Evolutionary conservation across 2,113 vertebrate genomes (phyloP).

Genomic region (Eretmochelys imbricata): DNA sequence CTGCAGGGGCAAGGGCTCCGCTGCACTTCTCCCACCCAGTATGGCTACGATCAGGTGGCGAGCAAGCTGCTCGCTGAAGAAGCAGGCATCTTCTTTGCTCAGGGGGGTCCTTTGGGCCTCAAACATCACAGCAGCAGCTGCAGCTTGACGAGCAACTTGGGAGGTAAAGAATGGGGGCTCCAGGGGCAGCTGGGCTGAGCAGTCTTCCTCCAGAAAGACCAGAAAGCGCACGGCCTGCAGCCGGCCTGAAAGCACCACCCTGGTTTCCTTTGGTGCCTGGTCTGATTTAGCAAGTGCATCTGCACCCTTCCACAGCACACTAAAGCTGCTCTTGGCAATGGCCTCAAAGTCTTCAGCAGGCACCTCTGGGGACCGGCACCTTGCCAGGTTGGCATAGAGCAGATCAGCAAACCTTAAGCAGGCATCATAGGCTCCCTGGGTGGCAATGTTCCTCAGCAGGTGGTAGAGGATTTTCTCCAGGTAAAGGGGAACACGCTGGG

Average conservation of each 20-base stretch:
- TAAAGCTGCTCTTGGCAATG: slow-evolving; percentile 82
- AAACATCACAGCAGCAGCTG: slow-evolving; percentile 78
- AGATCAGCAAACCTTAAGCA: slow-evolving; percentile 70
- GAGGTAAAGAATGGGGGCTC: slow-evolving; percentile 74
- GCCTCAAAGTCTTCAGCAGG: slow-evolving; percentile 73
- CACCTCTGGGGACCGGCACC: not conserved
- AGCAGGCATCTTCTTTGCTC: slow-evolving; percentile 73
- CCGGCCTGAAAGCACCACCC: slow-evolving; percentile 64
- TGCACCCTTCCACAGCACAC: slow-evolving; percentile 82
- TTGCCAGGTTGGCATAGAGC: slow-evolving; percentile 79
- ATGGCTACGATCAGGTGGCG: slow-evolving; percentile 55
- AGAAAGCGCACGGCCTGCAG: slow-evolving; percentile 86
- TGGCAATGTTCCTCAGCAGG: slow-evolving; percentile 80
- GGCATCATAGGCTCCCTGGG: slow-evolving; percentile 39
- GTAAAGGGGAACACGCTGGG: slow-evolving; percentile 81
- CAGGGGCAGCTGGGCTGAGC: not conserved
- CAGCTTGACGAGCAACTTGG: slow-evolving; percentile 70
- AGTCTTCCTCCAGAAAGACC: slow-evolving; percentile 78
- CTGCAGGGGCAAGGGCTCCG: not conserved
- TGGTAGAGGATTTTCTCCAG: slow-evolving; percentile 92
- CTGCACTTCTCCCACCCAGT: not conserved
- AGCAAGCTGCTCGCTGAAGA: slow-evolving; percentile 71
- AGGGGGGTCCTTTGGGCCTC: slow-evolving; percentile 58
- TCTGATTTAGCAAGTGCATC: not conserved
- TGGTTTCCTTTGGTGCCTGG: not conserved